phyloP scores from a whole-genome alignment of 2,113 vertebrate genomes.

The Galemys pyrenaicus region DNA sequence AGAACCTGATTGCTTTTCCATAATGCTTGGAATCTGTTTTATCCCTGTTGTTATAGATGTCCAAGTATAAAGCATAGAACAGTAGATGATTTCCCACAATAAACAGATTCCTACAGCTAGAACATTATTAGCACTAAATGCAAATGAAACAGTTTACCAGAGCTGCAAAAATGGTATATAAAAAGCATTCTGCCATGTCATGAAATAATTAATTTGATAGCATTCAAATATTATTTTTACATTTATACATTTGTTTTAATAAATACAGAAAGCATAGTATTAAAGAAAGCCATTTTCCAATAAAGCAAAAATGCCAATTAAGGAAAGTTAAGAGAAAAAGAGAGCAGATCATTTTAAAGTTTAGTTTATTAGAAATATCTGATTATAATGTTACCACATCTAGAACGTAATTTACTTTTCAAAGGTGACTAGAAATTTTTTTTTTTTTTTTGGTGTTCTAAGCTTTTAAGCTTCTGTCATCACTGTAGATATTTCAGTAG shows the following conservation, averaged over 20 bases:
- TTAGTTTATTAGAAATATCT: constrained; percentile 22
- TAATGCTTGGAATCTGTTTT: background rate
- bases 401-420: constrained; percentile 42
- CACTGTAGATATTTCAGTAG: background rate
- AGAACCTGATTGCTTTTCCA: constrained; percentile 16
- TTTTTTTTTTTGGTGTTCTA: background rate
- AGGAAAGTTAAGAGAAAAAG: background rate
- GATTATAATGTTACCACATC: background rate
- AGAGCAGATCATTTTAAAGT: background rate
- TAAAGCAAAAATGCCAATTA: constrained; percentile 1
- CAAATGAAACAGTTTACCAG: background rate
- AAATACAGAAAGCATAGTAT: background rate
- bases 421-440: background rate
- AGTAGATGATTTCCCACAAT: background rate
- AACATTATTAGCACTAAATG: background rate
- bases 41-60: background rate
- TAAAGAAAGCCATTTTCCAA: background rate
- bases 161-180: background rate
- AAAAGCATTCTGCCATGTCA: background rate
- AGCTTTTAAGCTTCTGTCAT: background rate
- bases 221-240: background rate
- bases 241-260: background rate
- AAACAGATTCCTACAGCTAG: background rate
- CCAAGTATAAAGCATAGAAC: background rate
- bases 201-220: background rate